Evolutionary conservation across 2,113 vertebrate genomes (phyloP).

Genomic region (Chauna torquata): DNA sequence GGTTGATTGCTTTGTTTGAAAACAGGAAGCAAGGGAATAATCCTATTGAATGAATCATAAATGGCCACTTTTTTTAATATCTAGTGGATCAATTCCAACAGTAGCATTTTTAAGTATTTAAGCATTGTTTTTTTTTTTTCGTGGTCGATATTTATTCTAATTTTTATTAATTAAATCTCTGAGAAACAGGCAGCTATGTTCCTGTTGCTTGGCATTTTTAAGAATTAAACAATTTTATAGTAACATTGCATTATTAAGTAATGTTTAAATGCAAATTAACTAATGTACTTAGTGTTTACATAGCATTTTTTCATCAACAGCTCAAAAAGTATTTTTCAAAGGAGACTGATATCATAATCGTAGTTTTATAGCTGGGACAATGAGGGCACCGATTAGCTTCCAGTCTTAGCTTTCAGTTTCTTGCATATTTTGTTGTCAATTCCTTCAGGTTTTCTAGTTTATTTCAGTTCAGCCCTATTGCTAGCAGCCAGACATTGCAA

Average conservation of each 20-base stretch:
- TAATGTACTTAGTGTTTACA: neutral
- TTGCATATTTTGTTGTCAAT: neutral
- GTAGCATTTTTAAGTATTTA: neutral
- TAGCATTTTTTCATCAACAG: neutral
- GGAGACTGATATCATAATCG: neutral
- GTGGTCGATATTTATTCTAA: neutral
- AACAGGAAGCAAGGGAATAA: conserved; percentile 55
- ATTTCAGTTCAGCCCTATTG: neutral
- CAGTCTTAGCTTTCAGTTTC: neutral
- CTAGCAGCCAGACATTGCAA: neutral
- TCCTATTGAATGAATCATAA: conserved; percentile 10
- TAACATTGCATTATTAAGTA: neutral
- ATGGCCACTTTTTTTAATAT: neutral
- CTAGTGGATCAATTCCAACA: neutral
- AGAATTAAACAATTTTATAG: neutral
- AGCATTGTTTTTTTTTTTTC: neutral
- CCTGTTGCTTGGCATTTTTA: neutral
- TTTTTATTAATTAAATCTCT: neutral
- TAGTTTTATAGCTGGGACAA: neutral
- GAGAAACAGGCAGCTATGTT: neutral
- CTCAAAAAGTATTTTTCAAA: neutral
- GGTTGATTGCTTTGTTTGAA: conserved; percentile 5
- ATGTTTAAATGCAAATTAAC: neutral
- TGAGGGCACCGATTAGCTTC: neutral
- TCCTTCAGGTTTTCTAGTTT: neutral